Evolutionary conservation across 2,797 vertebrate species (phyloP), one percentile per base, ranked within the genome.

Genomic region (Brotula barbata): DNA sequence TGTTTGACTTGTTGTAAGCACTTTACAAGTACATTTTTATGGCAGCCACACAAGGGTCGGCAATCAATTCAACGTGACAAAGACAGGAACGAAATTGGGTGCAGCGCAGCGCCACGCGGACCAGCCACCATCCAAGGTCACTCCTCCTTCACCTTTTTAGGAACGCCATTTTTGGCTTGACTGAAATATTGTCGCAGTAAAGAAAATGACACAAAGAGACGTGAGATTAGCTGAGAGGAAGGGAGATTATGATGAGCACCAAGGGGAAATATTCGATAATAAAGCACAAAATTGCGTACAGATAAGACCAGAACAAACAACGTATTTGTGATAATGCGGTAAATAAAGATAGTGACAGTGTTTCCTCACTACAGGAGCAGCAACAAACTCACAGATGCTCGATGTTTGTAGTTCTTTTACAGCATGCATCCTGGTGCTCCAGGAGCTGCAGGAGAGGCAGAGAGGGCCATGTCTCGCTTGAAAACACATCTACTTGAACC

Each of bases 1-100:
- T 59, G 55, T 64, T 51, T 68, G 23, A 52, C 40, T 56, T 33
- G 6, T n/a, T 50, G 17, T 52, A 25, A n/a, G 9, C 3, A 6
- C 16, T 7, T 23, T 33, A 7, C 15, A 17, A 37, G 13, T 50
- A 22, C 9, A 41, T 53, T 41, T 28, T 13, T 46, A 23, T 52
- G 22, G 37, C 42, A 39, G 16, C 16, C 37, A 7, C 10, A 15
- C 40, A 67, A 25, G 8, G 10, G 12, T 12, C 22, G 19, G 39
- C 41, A 44, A 43, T 19, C 31, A 25, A 28, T 1, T 14, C 3
- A 16, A 21, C 6, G 19, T 44, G 5, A 14, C 16, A 37, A 19
- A 33, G 52, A 19, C 14, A 20, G 8, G n/a, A 8, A 43, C 7
- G 36, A 23, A 52, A 21, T 2, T n/a, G 7, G 0, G 8, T 16